Base-by-base conservation (phyloP, 2,888 invertebrate genomes). In the Homarus gammarus region DNA sequence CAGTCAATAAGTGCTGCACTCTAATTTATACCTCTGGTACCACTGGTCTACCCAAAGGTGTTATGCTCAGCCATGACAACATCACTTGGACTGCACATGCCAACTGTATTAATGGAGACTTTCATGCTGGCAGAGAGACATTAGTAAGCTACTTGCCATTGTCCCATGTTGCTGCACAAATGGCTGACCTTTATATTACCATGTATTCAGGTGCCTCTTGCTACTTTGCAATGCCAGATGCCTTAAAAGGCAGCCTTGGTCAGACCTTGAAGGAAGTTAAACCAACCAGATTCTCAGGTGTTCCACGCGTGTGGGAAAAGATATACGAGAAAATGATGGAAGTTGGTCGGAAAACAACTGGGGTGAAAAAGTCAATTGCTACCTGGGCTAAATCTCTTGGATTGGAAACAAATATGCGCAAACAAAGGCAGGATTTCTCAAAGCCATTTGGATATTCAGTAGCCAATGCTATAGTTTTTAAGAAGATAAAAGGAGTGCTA, bases 241-340 rank as follows among this genome's bases (percentile, higher is more conserved):
- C 98, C 0, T 94, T 98, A 3, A 98, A 95, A 94, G 98, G 97
- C 83, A 96, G 96, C 87, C 94, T 98, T 88, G 95, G 97, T 1
- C 96, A 96, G 90, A 96, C 97, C 0, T 94, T 98, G 91, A 95
- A 95, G 93, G 96, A 96, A 94, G 97, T 97, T 22, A 95, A 96
- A 91, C 98, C 98, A 0, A 98, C 98, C 8, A 95, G 95, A 91
- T 97, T 98, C 93, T 94, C 98, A 92, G 98, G 96, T 1, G 98
- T 98, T 2, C 98, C 98, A 22, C 95, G 98, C 92, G 98, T 98
- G 6, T 98, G 96, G 96, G 98, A 98, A 94, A 98, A 98, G 94
- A 97, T 98, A 94, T 95, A 97, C 93, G 98, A 98, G 93, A 97
- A 96, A 93, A 97, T 98, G 95, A 95, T 96, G 93, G 95, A 95